Conservation (phyloP, 2,113 vertebrate genomes). For the Cryptoleucopteryx plumbea region DNA sequence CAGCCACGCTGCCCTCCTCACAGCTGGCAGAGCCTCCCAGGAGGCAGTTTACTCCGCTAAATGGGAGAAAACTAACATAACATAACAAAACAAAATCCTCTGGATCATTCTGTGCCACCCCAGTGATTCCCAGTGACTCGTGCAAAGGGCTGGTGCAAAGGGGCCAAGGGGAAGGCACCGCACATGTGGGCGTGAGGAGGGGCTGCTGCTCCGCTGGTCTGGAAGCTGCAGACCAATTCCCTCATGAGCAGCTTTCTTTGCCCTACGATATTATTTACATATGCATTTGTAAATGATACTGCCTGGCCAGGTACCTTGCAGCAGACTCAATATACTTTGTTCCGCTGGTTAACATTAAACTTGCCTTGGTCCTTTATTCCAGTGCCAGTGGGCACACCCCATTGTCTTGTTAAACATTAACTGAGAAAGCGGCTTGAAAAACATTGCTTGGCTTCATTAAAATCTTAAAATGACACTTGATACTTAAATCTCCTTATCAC, state of each 20-base stretch:
- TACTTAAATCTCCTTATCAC: neutral
- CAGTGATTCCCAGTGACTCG: neutral
- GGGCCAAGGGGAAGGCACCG: rapidly evolving
- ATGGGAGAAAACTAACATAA: neutral
- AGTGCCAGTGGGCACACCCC: neutral
- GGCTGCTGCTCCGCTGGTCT: neutral
- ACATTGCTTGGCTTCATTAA: neutral
- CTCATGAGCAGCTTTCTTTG: rapidly evolving
- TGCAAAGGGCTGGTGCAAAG: neutral
- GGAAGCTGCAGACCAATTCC: neutral
- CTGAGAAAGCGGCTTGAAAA: neutral
- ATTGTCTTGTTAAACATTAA: neutral
- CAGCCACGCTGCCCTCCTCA: neutral
- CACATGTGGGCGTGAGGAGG: rapidly evolving
- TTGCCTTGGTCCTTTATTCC: neutral
- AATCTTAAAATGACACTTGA: neutral
- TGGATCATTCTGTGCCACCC: neutral
- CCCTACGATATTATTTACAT: neutral
- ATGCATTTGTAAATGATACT: neutral
- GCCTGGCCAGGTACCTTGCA: neutral
- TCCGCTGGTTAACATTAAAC: neutral
- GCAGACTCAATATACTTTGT: neutral
- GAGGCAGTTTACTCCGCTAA: neutral
- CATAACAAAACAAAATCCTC: neutral
- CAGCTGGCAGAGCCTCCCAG: neutral